Percentiles rank a stretch among this genome's conserved stretches.
Evolutionary conservation across 1,140 invertebrate genomes (phyloP).

Genomic region (Oryzaephilus surinamensis): DNA sequence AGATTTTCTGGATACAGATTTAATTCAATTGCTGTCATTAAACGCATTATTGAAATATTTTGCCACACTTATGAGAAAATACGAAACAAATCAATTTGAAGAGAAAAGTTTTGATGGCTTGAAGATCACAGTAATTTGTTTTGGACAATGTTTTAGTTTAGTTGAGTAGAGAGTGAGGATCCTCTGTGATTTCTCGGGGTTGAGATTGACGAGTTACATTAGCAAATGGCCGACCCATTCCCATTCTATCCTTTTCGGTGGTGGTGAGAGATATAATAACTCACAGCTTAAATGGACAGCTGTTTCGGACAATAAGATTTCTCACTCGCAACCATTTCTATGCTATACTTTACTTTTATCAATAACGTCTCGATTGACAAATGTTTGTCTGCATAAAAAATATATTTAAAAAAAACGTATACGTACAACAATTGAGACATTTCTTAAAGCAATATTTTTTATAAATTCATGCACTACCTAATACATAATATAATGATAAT

Average conservation of each 20-base stretch:
- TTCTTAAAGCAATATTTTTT: no score
- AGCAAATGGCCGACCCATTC: constrained; percentile 21
- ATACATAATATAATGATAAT: no score
- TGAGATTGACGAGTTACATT: constrained; percentile 26
- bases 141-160: constrained; percentile 23
- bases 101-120: constrained; percentile 4
- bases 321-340: constrained; percentile 9
- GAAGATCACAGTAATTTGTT: constrained; percentile 21
- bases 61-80: no score
- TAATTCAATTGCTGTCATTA: no score
- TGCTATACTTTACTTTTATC: constrained; percentile 1
- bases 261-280: no score
- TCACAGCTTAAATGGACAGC: constrained; percentile 11
- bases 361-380: neutral
- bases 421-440: no score
- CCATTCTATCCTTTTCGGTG: constrained; percentile 4
- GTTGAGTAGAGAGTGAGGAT: constrained; percentile 15
- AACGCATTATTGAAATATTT: no score
- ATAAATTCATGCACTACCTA: no score
- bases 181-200: constrained; percentile 15
- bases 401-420: no score
- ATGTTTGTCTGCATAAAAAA: no score
- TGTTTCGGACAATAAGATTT: constrained; percentile 23
- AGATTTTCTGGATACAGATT: no score
- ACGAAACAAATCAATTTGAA: no score